Evolutionary conservation across 2,113 vertebrate genomes (phyloP), one percentile per base, ranked within the genome.

Genomic region (Murina feae): DNA sequence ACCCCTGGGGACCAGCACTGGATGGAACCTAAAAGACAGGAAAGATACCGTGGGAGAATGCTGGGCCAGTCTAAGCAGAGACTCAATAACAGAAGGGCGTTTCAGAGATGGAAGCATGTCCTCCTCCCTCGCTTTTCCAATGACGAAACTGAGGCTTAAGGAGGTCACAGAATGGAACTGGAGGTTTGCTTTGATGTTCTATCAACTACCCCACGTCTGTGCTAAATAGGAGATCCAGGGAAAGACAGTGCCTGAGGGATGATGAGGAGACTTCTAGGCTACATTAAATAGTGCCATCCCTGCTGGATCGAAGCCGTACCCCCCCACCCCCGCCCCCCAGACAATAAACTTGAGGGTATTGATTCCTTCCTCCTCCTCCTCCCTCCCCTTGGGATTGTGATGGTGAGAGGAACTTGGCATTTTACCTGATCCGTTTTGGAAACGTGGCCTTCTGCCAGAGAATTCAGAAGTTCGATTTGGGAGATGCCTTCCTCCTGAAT

Each of bases 371-470:
- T 86, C 72, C 69, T n/a, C 17, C 35, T 84, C 72, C 69, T 71
- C 47, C 53, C 35, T 82, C 30, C 28, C 8, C 10, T 90, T 74
- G 32, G 16, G 42, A 58, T 63, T 87, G 35, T 72, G 66, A 89
- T 75, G n/a, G 23, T 58, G 53, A 96, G 39, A 95, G 47, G 37
- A 86, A 93, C 78, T 94, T 85, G 81, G 20, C 76, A 49, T 88
- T 90, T 91, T 93, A 88, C 82, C 75, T 96, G 71, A 74, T 87
- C 10, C 42, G 8, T 25, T 25, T 32, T 94, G 76, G 89, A 96
- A 93, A 86, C 11, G 90, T 95, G 78, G 60, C 71, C 30, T 89
- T 86, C 30, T 53, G 21, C 55, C 85, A 17, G 69, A 63, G 17
- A 89, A 93, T 78, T 94, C 30, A 58, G 49, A 89, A 68, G 28